Evolutionary conservation across 2,888 invertebrate species (phyloP).

Genomic region (Latheticus oryzae): DNA sequence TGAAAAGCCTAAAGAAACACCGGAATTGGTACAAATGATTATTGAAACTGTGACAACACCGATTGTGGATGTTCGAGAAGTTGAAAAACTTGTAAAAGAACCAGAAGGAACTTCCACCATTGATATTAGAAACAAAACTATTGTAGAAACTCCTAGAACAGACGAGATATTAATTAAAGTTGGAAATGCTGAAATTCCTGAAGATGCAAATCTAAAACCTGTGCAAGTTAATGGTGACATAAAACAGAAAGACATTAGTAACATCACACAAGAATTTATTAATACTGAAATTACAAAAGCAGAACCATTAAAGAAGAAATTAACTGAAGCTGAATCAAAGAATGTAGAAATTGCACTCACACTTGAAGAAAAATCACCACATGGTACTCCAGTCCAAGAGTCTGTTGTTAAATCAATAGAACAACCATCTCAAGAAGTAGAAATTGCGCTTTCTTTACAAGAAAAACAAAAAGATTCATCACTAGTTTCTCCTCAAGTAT

Average conservation of each 20-base stretch:
- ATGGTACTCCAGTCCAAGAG: conserved; percentile 30
- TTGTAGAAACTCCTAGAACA: conserved; percentile 37
- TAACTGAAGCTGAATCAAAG: not conserved
- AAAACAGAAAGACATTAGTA: conserved; percentile 16
- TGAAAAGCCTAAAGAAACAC: conserved; percentile 23
- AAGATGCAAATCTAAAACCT: conserved; percentile 22
- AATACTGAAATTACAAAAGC: conserved; percentile 44
- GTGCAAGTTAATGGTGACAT: conserved; percentile 33
- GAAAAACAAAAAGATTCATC: conserved; percentile 64
- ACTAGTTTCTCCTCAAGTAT: conserved; percentile 60
- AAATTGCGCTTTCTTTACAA: conserved; percentile 62
- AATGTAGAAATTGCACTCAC: conserved; percentile 17
- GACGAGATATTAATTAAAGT: conserved; percentile 44
- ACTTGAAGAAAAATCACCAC: conserved; percentile 8
- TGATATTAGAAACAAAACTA: conserved; percentile 45
- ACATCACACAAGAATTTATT: conserved; percentile 45
- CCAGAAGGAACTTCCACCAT: conserved; percentile 12
- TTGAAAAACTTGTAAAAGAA: conserved; percentile 16
- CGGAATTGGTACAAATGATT: conserved; percentile 22
- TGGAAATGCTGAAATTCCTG: conserved; percentile 28
- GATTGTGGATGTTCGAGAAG: conserved; percentile 14
- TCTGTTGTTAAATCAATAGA: conserved; percentile 20
- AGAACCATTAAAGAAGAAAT: conserved; percentile 5
- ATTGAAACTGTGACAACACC: conserved; percentile 18
- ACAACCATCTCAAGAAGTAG: conserved; percentile 54